phyloP scores from a whole-genome alignment of 2,113 vertebrate species.

The Dicentrarchus labrax region DNA sequence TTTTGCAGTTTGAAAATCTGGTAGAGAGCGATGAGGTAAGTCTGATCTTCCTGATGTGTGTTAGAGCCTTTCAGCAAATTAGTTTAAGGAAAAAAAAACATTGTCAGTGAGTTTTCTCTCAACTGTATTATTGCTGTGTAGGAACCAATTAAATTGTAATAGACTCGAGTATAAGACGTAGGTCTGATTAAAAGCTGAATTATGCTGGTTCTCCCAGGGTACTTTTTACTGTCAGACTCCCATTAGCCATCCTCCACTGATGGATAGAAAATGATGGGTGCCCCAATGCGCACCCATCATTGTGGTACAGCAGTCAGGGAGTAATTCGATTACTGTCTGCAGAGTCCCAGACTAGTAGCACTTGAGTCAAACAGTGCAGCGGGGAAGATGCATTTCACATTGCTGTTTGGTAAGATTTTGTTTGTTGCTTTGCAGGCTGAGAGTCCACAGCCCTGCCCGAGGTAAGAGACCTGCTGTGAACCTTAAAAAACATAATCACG shows the following conservation, averaged over 20 bases:
- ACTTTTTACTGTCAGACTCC: constrained; percentile 8
- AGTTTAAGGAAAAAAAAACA: neutral
- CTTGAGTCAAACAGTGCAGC: constrained; percentile 4
- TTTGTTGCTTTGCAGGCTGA: constrained; percentile 79
- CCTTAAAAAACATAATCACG: neutral
- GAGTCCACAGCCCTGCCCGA: constrained; percentile 80
- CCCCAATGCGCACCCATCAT: neutral
- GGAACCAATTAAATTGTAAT: too few species aligned
- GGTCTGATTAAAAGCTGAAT: constrained; percentile 42
- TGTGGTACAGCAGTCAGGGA: constrained; percentile 4
- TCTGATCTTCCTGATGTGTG: constrained; percentile 2
- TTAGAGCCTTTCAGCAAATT: neutral
- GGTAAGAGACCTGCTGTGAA: constrained; percentile 59
- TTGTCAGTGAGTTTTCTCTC: neutral
- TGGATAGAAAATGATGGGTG: constrained; percentile 23
- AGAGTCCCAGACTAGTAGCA: constrained; percentile 18
- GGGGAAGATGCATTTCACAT: neutral
- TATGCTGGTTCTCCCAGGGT: neutral
- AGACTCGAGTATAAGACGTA: neutral
- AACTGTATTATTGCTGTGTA: neutral
- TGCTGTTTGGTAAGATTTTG: constrained; percentile 11
- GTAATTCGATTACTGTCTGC: constrained; percentile 41
- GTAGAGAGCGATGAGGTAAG: constrained; percentile 88
- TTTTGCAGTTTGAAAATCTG: constrained; percentile 87
- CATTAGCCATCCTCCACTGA: neutral